phyloP scores from a whole-genome alignment of 2,113 vertebrate genomes.

The Melanotaenia duboulayi region DNA sequence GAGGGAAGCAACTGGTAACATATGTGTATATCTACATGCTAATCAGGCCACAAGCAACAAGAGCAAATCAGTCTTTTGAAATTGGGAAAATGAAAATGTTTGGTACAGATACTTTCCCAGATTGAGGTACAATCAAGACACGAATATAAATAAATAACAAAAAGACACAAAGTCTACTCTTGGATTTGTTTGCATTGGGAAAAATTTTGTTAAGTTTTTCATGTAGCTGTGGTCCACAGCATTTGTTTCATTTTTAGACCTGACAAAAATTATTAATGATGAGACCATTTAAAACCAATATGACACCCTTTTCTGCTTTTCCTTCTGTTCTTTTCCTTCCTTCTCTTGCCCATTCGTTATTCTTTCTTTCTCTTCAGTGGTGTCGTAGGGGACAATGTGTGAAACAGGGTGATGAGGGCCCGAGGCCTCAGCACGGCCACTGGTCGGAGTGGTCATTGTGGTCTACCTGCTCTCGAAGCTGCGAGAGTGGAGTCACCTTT shows the following conservation, averaged over 20 bases:
- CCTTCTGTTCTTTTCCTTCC: not conserved
- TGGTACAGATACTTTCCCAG: not conserved
- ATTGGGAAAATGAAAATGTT: not conserved
- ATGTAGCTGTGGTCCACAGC: not conserved
- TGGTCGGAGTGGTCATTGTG: constrained; percentile 91
- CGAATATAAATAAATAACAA: too few relatives aligned
- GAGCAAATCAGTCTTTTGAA: not conserved
- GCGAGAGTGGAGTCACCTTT: constrained; percentile 88
- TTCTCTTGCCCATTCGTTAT: not conserved
- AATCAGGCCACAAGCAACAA: too few relatives aligned
- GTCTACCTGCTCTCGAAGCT: constrained; percentile 89
- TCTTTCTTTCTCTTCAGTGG: constrained; percentile 80
- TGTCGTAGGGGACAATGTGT: constrained; percentile 92
- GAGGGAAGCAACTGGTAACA: not conserved
- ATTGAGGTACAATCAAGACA: not conserved
- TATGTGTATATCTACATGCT: too few relatives aligned
- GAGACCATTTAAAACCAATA: not conserved
- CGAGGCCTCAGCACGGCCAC: constrained; percentile 84
- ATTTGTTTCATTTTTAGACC: constrained; percentile 14
- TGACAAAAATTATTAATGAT: constrained; percentile 32
- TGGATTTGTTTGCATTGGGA: too few relatives aligned
- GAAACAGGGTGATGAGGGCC: constrained; percentile 88
- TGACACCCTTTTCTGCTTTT: not conserved
- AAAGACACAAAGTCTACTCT: too few relatives aligned
- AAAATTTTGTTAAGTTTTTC: too few relatives aligned